Percentiles rank a stretch among this genome's conserved stretches.
Conservation (phyloP, 2,888 invertebrate species). For the Cephus spinipes region DNA sequence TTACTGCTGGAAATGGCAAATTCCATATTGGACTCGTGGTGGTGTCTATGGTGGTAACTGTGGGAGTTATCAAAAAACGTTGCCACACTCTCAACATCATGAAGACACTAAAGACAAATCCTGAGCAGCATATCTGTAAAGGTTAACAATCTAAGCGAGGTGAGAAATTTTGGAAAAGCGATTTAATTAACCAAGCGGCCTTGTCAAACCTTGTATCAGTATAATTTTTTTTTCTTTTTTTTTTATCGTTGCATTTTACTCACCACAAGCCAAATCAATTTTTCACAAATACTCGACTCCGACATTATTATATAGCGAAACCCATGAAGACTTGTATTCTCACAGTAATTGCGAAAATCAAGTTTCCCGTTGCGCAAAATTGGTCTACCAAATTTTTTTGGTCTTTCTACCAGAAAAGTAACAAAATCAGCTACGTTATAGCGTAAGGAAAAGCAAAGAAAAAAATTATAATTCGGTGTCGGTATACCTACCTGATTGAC, state of each 20-base stretch:
- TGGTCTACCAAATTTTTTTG: not conserved
- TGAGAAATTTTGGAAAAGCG: not conserved
- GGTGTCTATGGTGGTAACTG: slow-evolving; percentile 50
- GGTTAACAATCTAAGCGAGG: not conserved
- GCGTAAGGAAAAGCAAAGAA: not conserved
- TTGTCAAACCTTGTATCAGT: slow-evolving; percentile 1
- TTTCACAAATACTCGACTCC: slow-evolving; percentile 31
- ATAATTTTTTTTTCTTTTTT: slow-evolving; percentile 25
- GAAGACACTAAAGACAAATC: slow-evolving; percentile 34
- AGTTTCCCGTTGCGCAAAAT: not conserved
- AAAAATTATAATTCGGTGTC: not conserved
- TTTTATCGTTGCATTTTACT: not conserved
- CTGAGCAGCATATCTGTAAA: slow-evolving; percentile 38
- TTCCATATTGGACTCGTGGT: slow-evolving; percentile 54
- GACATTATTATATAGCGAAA: slow-evolving; percentile 43
- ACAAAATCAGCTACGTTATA: not conserved
- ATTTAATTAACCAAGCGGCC: not conserved
- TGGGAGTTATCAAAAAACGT: slow-evolving; percentile 43
- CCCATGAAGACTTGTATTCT: slow-evolving; percentile 48
- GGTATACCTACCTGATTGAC: not conserved
- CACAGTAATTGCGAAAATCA: slow-evolving; percentile 30
- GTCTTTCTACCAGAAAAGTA: not conserved
- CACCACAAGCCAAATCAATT: slow-evolving; percentile 34
- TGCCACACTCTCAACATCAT: slow-evolving; percentile 44
- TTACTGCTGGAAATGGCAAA: slow-evolving; percentile 54